These are phyloP conservation scores for Yasuhikotakia modesta DNA, from an alignment of 2,797 vertebrate species.

Conservation along the genomic window DNA sequence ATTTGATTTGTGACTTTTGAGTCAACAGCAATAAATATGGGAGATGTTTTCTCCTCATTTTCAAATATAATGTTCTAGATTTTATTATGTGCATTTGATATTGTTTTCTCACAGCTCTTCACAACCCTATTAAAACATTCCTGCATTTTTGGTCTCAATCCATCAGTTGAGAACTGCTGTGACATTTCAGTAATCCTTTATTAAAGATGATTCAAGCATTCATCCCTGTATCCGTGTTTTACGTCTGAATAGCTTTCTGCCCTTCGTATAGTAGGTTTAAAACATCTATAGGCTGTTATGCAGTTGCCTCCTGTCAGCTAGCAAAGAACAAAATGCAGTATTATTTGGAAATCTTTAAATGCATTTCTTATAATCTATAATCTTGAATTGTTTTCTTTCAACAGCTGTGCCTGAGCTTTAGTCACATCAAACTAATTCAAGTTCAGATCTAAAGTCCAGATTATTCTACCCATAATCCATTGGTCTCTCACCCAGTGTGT, in stretches of 20 bases:
- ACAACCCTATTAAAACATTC: neutral
- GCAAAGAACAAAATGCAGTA: neutral
- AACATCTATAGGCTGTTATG: neutral
- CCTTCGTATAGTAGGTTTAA: neutral
- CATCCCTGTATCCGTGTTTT: neutral
- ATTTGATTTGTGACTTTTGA: too few species aligned
- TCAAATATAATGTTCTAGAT: neutral
- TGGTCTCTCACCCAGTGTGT: slow-evolving; percentile 47
- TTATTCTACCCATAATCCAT: slow-evolving; percentile 53
- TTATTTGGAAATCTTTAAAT: neutral
- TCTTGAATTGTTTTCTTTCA: slow-evolving; percentile 22
- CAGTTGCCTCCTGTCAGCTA: neutral
- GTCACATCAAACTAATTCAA: slow-evolving; percentile 54
- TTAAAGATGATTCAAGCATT: neutral
- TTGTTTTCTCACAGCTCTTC: neutral
- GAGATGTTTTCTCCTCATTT: too few species aligned
- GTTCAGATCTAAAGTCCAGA: slow-evolving; percentile 53
- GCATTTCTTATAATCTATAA: neutral
- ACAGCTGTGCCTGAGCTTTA: slow-evolving; percentile 47
- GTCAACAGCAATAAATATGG: too few species aligned
- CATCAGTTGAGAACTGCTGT: neutral
- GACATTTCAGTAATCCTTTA: neutral
- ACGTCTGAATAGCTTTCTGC: neutral
- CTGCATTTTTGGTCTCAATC: neutral
- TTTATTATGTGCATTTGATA: neutral